Evolutionary conservation across 2,797 vertebrate genomes (phyloP).

Genomic region (Sebastes hubbsi): DNA sequence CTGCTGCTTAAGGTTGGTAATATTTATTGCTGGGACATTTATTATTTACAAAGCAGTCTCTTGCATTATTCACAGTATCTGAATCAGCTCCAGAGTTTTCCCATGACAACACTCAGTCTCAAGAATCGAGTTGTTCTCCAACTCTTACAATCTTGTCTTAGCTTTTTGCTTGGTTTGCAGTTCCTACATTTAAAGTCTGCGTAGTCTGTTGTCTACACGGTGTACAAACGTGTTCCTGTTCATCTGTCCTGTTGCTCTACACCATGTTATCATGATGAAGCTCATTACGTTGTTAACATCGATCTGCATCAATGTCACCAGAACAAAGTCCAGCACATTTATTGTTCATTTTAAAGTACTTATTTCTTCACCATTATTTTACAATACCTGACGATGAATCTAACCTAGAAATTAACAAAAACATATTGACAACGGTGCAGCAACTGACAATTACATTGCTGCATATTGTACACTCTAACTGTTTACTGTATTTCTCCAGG

Average conservation of each 20-base stretch:
- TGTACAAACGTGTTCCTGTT: not conserved
- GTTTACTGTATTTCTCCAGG: no score
- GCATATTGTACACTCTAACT: not conserved
- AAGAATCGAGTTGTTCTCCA: not conserved
- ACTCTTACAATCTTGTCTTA: not conserved
- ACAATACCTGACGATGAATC: not conserved
- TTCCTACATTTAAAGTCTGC: not conserved
- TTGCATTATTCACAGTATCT: conserved; percentile 33
- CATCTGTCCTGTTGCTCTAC: not conserved
- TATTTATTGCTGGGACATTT: conserved; percentile 23
- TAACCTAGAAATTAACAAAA: not conserved
- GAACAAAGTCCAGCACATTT: not conserved
- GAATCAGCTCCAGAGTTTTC: conserved; percentile 6
- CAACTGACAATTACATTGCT: not conserved
- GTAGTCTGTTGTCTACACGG: not conserved
- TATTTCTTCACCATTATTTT: not conserved
- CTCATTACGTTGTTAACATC: not conserved
- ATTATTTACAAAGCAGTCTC: conserved; percentile 45
- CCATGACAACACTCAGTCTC: not conserved
- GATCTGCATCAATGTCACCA: not conserved
- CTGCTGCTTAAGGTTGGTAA: not conserved
- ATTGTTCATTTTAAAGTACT: not conserved
- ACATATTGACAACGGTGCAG: not conserved
- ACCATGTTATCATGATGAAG: not conserved
- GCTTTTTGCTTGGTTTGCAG: not conserved